A percentile compares a stretch with the other conserved stretches of the same genome.
These are phyloP conservation scores for Microctenopoma steveboyesi DNA, from an alignment of 2,797 vertebrate genomes.

Conservation along the genomic window DNA sequence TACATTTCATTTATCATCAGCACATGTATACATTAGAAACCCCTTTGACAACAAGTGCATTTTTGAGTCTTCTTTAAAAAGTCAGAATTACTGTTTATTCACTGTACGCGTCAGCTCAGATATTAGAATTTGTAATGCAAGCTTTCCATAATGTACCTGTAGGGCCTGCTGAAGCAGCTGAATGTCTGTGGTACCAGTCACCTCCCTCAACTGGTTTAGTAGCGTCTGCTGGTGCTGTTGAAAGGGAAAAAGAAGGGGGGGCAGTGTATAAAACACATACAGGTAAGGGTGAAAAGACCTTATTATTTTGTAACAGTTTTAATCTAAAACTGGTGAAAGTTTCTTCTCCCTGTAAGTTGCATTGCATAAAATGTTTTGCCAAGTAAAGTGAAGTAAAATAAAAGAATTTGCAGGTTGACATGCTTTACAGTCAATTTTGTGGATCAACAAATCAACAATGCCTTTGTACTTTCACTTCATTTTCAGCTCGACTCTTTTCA, in stretches of 20 bases:
- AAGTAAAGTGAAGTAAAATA: too few species aligned
- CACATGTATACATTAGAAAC: too few species aligned
- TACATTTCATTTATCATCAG: too few species aligned
- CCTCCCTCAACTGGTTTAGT: slow-evolving; percentile 97
- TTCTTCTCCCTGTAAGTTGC: too few species aligned
- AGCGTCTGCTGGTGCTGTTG: slow-evolving; percentile 95
- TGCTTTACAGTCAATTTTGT: not conserved
- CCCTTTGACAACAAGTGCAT: too few species aligned
- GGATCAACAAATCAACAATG: too few species aligned
- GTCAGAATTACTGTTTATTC: too few species aligned
- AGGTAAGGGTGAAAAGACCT: not conserved
- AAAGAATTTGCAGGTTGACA: not conserved
- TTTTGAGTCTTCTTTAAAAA: too few species aligned
- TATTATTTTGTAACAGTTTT: not conserved
- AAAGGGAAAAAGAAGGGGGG: slow-evolving; percentile 3
- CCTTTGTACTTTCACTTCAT: too few species aligned
- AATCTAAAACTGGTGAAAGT: not conserved
- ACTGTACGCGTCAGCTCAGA: not conserved
- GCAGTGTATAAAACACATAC: not conserved
- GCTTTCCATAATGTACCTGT: slow-evolving; percentile 84
- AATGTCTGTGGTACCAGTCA: slow-evolving; percentile 96
- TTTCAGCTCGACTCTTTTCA: too few species aligned
- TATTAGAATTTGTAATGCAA: not conserved
- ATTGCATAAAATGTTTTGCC: too few species aligned
- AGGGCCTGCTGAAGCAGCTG: slow-evolving; percentile 96